Evolutionary conservation across 2,113 vertebrate genomes (phyloP).

Genomic region (Lepus europaeus): DNA sequence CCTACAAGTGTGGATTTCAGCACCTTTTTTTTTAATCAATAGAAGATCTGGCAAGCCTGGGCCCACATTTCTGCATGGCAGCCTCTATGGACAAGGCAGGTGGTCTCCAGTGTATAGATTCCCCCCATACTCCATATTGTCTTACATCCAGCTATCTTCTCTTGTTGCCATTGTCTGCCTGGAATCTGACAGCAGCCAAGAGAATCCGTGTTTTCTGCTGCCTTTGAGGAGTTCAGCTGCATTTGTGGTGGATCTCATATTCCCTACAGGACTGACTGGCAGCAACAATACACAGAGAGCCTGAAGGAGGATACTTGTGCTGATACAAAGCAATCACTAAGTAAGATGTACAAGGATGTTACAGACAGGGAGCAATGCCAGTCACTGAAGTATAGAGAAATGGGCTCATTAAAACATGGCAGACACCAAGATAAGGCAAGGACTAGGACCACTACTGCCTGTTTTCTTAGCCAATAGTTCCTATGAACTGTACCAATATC

Average conservation of each 20-base stretch:
- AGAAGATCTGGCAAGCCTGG: not conserved
- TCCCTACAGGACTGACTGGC: not conserved
- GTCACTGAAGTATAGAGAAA: not conserved
- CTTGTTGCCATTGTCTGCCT: not conserved
- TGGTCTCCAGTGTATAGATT: not conserved
- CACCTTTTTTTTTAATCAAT: not conserved
- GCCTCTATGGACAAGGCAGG: accelerated
- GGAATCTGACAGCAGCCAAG: not conserved
- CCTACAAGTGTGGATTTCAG: not conserved
- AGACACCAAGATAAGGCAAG: not conserved
- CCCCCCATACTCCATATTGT: no score
- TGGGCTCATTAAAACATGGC: not conserved
- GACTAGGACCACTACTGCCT: not conserved
- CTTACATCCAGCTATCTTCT: not conserved
- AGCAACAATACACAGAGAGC: not conserved
- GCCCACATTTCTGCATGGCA: not conserved
- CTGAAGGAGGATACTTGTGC: not conserved
- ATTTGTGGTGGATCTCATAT: not conserved
- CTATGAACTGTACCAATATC: not conserved
- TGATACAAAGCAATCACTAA: not conserved
- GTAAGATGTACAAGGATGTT: not conserved
- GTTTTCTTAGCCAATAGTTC: not conserved
- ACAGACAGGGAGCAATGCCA: not conserved
- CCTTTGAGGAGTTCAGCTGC: not conserved
- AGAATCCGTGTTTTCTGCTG: not conserved